phyloP scores from a whole-genome alignment of 2,797 vertebrate genomes.

The Novumbra hubbsi region DNA sequence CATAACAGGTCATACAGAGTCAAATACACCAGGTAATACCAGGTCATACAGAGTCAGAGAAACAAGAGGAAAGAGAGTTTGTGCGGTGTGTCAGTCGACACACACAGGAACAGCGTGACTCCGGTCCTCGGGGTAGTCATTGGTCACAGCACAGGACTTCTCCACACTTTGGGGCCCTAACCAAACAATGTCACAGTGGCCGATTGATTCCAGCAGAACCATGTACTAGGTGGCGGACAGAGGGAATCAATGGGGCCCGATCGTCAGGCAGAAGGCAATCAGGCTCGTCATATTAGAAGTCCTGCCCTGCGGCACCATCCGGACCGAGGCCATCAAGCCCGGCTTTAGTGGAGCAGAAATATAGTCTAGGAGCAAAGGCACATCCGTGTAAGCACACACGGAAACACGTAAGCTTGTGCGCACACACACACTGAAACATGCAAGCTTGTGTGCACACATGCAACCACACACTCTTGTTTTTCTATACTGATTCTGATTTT shows the following conservation, averaged over 20 bases:
- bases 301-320: not conserved
- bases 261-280: not conserved
- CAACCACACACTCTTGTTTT: not conserved
- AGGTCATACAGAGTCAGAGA: not conserved
- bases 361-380: not conserved
- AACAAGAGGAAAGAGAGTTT: not conserved
- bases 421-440: not conserved
- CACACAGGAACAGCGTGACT: not conserved
- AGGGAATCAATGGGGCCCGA: not conserved
- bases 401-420: not conserved
- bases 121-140: not conserved
- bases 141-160: not conserved
- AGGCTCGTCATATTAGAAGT: not conserved
- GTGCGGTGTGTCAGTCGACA: not conserved
- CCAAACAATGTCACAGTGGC: slow-evolving; percentile 1
- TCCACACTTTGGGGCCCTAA: not conserved
- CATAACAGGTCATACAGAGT: not conserved
- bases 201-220: not conserved
- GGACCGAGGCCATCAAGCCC: not conserved
- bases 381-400: not conserved
- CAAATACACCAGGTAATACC: not conserved
- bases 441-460: not conserved
- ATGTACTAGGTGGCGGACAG: not conserved
- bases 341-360: not conserved
- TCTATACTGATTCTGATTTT: not conserved